Evolutionary conservation across 1,140 invertebrate species (phyloP).

Genomic region (Eufriesea mexicana): DNA sequence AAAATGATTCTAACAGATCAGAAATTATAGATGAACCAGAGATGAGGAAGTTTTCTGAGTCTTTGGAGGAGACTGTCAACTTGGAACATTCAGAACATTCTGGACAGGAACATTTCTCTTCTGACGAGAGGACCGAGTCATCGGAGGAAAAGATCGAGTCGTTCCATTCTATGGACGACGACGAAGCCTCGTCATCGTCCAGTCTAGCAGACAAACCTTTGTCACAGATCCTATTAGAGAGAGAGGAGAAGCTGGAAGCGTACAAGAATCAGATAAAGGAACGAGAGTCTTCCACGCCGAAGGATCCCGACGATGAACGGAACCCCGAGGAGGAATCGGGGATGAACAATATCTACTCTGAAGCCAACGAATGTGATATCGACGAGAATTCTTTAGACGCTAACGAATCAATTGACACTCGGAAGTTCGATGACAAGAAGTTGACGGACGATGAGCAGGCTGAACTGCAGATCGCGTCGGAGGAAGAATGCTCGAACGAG

Average conservation of each 20-base stretch:
- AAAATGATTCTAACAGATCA: not conserved
- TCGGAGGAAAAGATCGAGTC: not conserved
- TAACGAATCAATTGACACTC: conserved; percentile 69
- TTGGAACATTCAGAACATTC: no score
- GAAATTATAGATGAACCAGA: not conserved
- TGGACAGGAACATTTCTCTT: not conserved
- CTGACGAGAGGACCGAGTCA: not conserved
- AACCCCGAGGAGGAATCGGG: not conserved
- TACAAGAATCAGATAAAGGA: not conserved
- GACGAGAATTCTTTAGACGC: conserved; percentile 70
- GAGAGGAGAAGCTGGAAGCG: not conserved
- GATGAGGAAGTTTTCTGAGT: not conserved
- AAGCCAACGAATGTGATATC: conserved; percentile 65
- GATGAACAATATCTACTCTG: conserved; percentile 34
- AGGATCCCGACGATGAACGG: conserved; percentile 33
- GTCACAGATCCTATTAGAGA: conserved; percentile 24
- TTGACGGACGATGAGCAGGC: conserved; percentile 2
- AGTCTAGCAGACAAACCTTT: conserved; percentile 39
- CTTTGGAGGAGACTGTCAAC: not conserved
- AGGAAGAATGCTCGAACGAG: conserved; percentile 22
- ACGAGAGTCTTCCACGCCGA: not conserved
- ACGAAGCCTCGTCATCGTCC: conserved; percentile 48
- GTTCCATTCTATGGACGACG: not conserved
- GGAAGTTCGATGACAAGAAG: conserved; percentile 71
- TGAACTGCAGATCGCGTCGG: not conserved